Percentiles rank a stretch among this genome's conserved stretches.
Conservation (phyloP, 2,888 invertebrate species). For the Drosophila monieri region DNA sequence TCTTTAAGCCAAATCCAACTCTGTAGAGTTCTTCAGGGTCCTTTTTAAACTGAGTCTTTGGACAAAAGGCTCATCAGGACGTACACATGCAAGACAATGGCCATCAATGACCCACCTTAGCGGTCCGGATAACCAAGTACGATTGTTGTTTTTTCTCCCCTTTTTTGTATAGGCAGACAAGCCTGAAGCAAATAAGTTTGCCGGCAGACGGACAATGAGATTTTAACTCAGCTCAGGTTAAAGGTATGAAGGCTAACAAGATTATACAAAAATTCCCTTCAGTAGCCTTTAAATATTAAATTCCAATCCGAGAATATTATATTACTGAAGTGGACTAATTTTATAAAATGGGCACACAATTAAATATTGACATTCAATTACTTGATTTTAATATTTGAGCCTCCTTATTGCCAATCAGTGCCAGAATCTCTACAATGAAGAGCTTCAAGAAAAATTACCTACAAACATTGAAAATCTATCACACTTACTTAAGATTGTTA, state of each 20-base stretch:
- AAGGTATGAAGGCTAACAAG: slow-evolving; percentile 7
- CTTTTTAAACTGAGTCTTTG: slow-evolving; percentile 12
- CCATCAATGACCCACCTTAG: slow-evolving; percentile 36
- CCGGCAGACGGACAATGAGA: neutral
- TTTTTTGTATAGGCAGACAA: slow-evolving; percentile 1
- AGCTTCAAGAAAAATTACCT: neutral
- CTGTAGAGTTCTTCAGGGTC: neutral
- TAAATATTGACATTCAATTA: no score
- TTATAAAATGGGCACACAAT: neutral
- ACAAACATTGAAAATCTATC: slow-evolving; percentile 31
- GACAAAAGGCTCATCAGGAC: slow-evolving; percentile 14
- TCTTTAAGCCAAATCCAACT: neutral
- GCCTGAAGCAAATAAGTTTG: slow-evolving; percentile 20
- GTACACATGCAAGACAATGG: slow-evolving; percentile 34
- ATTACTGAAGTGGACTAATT: neutral
- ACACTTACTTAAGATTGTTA: slow-evolving; percentile 38
- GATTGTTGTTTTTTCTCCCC: slow-evolving; percentile 14
- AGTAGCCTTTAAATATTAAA: neutral
- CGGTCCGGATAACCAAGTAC: neutral
- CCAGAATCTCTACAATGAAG: slow-evolving; percentile 6
- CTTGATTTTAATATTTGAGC: neutral
- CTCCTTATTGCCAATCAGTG: slow-evolving; percentile 10
- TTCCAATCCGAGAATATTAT: neutral
- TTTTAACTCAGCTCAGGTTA: slow-evolving; percentile 7
- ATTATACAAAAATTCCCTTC: neutral